These are phyloP conservation scores for Panthera uncia DNA, from an alignment of 2,113 vertebrate species.

Conservation along the genomic window DNA sequence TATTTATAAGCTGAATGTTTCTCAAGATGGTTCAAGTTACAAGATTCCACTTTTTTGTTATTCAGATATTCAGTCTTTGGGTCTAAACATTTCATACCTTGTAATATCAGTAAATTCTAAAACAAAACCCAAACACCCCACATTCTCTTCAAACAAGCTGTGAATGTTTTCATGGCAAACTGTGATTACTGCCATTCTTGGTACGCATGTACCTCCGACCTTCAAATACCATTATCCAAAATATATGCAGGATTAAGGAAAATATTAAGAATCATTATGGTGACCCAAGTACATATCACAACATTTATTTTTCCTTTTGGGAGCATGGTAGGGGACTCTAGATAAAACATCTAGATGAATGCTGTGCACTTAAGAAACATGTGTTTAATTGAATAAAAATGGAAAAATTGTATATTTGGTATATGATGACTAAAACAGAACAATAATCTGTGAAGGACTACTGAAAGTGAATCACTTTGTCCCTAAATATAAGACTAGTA, in stretches of 20 bases:
- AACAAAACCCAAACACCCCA: not conserved
- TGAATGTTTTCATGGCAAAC: not conserved
- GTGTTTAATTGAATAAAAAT: not conserved
- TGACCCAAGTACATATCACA: not conserved
- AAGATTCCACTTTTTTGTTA: slow-evolving; percentile 33
- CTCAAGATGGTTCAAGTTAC: slow-evolving; percentile 57
- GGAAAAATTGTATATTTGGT: not conserved
- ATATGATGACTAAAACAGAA: not conserved
- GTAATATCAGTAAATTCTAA: slow-evolving; percentile 51
- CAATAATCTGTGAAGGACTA: not conserved
- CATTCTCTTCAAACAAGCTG: not conserved
- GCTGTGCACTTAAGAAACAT: not conserved
- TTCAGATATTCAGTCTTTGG: slow-evolving; percentile 41
- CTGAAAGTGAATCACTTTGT: not conserved
- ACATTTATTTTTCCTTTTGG: not conserved
- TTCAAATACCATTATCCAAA: not conserved
- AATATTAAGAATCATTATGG: not conserved
- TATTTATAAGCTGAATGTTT: slow-evolving; percentile 71
- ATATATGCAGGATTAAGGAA: not conserved
- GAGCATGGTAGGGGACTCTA: not conserved
- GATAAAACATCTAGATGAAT: not conserved
- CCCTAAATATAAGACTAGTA: not conserved
- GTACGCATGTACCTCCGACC: not conserved
- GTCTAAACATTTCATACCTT: slow-evolving; percentile 32
- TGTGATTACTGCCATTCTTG: not conserved